Base-by-base conservation (phyloP, 2,113 vertebrate genomes). In the Notechis scutatus region DNA sequence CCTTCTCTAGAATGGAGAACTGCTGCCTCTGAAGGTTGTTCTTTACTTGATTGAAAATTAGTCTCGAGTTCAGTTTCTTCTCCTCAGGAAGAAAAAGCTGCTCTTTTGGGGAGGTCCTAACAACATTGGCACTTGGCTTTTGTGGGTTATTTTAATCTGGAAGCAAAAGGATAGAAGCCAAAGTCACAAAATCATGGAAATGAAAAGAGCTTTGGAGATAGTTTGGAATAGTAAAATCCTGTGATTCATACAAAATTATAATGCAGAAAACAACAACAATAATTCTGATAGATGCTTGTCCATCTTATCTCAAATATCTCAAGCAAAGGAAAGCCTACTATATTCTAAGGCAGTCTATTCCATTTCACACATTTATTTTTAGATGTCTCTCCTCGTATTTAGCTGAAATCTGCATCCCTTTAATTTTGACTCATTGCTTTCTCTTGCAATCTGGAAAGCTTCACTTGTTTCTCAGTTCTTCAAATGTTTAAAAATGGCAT, bases 101-200 rank as follows among this genome's bases (percentile, higher is more conserved):
- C 98, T 98, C 97, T 99, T 99, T 97, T 99, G 98, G 0, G 98
- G 98, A 0, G 98, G 98, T 0, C 98, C 99, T 96, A 99, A 96
- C 93, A 99, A 96, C 97, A 99, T 98, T 2, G 99, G 99, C n/a
- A 98, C 99, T 98, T 99, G 99, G 97, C 99, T 99, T 98, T 99
- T 99, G 96, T 99, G 99, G 5, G 98, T 99, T 94, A 99, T 99
- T 97, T 97, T 98, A 95, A 99, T 96, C 99, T 99, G 95, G 93
- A 97, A 95, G 87, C 55, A 97, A 96, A 95, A 89, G 88, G 95
- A 90, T 59, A 90, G 94, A 26, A 4, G 2, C 69, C 95, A 61
- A 23, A 93, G 87, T 93, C 56, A 93, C 21, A 91, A 5, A 21
- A 69, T 21, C 26, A 69, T 50, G 21, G 45, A 64, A 56, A 24